Evolutionary conservation across 2,888 invertebrate genomes (phyloP).

Genomic region (Prosopocoilus inquinatus): DNA sequence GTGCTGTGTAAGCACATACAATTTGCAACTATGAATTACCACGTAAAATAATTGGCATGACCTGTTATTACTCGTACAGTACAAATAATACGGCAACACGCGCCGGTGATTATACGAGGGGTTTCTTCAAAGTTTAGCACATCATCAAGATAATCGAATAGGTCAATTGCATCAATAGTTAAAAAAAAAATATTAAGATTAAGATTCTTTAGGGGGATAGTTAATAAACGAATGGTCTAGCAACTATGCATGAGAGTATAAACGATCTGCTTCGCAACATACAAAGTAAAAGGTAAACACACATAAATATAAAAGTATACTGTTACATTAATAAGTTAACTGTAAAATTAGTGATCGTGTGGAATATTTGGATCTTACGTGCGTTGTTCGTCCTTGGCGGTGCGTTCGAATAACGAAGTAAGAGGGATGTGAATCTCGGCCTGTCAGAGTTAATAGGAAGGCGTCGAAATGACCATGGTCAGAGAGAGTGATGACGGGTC

Average conservation of each 20-base stretch:
- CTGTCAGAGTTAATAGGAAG: constrained; percentile 7
- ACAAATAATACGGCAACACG: too few relatives aligned
- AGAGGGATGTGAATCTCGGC: constrained; percentile 7
- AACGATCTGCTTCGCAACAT: too few relatives aligned
- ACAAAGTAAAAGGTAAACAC: background rate
- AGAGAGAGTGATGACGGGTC: constrained; percentile 9
- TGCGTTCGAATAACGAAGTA: constrained; percentile 11
- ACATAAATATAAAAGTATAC: background rate
- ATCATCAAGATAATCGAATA: too few relatives aligned
- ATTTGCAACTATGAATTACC: constrained; percentile 1
- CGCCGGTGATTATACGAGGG: too few relatives aligned
- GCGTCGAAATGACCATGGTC: constrained; percentile 9
- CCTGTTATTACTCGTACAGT: too few relatives aligned
- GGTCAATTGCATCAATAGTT: too few relatives aligned
- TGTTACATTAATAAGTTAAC: constrained; percentile 8
- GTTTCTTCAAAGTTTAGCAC: too few relatives aligned
- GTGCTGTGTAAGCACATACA: background rate
- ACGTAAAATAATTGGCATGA: too few relatives aligned
- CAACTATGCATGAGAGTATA: too few relatives aligned
- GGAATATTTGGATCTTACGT: constrained; percentile 8
- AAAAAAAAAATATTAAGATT: too few relatives aligned
- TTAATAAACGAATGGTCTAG: too few relatives aligned
- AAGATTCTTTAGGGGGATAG: too few relatives aligned
- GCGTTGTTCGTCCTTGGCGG: constrained; percentile 2
- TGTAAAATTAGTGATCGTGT: constrained; percentile 9